Percentiles rank a stretch among this genome's conserved stretches.
Conservation (phyloP, 1,140 invertebrate genomes). For the Coptotermes formosanus region DNA sequence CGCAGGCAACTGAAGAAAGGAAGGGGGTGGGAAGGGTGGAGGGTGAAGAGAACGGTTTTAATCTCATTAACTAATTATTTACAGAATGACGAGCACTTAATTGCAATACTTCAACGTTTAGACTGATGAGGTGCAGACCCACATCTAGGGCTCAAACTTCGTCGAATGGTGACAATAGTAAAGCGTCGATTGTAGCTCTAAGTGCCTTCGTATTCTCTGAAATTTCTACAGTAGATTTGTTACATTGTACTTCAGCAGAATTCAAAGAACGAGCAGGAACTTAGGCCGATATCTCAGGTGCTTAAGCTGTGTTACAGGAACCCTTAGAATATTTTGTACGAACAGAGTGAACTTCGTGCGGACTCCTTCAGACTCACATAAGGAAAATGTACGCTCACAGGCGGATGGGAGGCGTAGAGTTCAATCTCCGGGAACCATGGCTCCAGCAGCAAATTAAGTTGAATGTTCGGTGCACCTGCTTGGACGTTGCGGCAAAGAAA, state of each 20-base stretch:
- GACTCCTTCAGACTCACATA: too few relatives aligned
- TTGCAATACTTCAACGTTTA: conserved; percentile 8
- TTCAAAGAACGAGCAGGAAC: not conserved
- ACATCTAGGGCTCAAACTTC: not conserved
- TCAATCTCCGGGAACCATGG: too few relatives aligned
- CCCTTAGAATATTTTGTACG: not conserved
- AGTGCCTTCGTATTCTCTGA: conserved; percentile 6
- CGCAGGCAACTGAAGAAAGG: conserved; percentile 1
- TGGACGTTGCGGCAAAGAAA: too few relatives aligned
- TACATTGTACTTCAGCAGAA: not conserved
- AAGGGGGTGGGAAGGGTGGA: not conserved
- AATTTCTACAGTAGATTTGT: not conserved
- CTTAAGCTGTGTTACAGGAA: not conserved
- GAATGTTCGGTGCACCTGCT: too few relatives aligned
- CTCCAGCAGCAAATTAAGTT: too few relatives aligned
- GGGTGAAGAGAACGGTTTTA: not conserved
- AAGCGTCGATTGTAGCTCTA: not conserved
- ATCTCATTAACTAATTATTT: conserved; percentile 20
- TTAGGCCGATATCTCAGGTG: not conserved
- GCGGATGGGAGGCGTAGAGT: too few relatives aligned
- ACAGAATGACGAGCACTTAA: conserved; percentile 9
- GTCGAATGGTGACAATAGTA: not conserved
- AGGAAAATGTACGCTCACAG: too few relatives aligned
- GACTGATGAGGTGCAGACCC: conserved; percentile 1
- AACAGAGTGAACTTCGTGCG: too few relatives aligned